These are phyloP conservation scores for Loris lydekkerianus DNA, from an alignment of 2,797 vertebrate genomes.

Conservation along the genomic window DNA sequence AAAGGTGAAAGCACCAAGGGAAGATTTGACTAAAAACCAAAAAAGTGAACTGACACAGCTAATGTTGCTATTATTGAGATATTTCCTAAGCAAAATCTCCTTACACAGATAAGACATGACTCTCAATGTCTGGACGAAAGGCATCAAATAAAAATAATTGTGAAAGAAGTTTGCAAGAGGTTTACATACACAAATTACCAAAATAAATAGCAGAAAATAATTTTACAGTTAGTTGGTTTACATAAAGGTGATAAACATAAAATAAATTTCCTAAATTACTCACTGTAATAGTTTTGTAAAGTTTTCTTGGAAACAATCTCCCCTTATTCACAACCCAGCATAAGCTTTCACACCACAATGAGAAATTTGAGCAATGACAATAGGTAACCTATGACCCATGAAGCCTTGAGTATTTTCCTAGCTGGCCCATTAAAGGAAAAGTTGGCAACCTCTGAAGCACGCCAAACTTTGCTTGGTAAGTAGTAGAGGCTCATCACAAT, in stretches of 20 bases:
- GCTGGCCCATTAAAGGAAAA: background rate
- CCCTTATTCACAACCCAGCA: background rate
- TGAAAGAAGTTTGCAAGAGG: background rate
- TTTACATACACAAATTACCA: background rate
- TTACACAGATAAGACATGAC: too few species aligned
- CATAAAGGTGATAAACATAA: background rate
- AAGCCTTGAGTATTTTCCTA: background rate
- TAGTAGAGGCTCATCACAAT: background rate
- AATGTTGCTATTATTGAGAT: background rate
- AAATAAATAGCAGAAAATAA: background rate
- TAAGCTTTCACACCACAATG: background rate
- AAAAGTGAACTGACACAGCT: too few species aligned
- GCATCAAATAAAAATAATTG: background rate
- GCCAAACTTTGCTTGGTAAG: background rate
- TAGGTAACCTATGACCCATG: background rate
- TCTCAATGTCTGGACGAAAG: background rate
- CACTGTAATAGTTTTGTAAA: background rate
- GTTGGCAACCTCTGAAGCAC: background rate
- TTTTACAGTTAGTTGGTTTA: background rate
- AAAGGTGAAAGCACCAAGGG: too few species aligned
- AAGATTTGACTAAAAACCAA: too few species aligned
- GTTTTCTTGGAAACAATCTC: background rate
- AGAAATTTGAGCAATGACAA: background rate
- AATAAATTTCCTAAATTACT: background rate
- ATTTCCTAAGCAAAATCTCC: background rate